Base-by-base conservation (phyloP, 2,113 vertebrate genomes). In the Monarcha castaneiventris region DNA sequence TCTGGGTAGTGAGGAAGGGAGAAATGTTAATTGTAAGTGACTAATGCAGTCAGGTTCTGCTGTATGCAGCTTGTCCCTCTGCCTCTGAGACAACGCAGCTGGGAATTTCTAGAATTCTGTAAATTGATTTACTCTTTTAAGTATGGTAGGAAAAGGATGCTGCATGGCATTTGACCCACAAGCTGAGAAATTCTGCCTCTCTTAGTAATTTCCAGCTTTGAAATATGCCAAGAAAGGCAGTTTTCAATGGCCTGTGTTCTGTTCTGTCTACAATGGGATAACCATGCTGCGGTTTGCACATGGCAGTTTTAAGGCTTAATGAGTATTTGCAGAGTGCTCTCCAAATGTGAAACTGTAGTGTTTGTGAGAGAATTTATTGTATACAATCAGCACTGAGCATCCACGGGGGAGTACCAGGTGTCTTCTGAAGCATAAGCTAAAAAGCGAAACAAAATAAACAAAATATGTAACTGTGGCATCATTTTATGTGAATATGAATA, bases 1-100 rank as follows among this genome's bases (percentile, higher is more conserved):
- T 90, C 74, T 93, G 87, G 77, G 71, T 67, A 54, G 41, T 21
- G 33, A 49, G 35, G 67, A 94, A 83, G 39, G 75, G 91, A 93
- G 72, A 93, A 77, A 85, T 91, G 75, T 75, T 91, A 87, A 58
- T 88, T 75, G 32, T 71, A 62, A 85, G 54, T 85, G 91, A 94
- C 67, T 85, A 77, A 87, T 82, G 22, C 39, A 84, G 46, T 56
- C 74, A 58, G 56, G 13, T 59, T 87, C 49, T 94, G 51, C 14
- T 55, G 39, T 51, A 8, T 48, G 39, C 68, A 73, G 59, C 68
- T 69, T 32, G 22, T 58, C 63, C 27, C 39, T 84, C 69, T 84
- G 73, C 29, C 35, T 82, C 67, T 16, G 23, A 68, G 83, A 78
- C 52, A 75, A 30, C 0, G 3, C 76, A 94, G 52, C 87, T 75